Conservation (phyloP, 1,140 invertebrate genomes). For the Carcinoscorpius rotundicauda region DNA sequence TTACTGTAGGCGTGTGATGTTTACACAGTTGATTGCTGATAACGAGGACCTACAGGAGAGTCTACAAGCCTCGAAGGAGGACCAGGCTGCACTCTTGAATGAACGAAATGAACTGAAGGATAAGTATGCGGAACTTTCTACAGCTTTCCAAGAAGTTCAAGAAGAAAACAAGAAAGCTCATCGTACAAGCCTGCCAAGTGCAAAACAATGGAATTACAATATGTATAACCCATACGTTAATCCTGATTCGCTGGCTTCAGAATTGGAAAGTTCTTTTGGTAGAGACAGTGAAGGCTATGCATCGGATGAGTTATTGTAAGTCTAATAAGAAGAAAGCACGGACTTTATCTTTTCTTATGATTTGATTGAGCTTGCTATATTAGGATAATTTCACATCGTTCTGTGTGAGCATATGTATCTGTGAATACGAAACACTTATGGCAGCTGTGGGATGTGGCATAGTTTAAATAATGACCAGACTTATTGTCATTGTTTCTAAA, state of each 20-base stretch:
- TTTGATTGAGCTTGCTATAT: too few relatives aligned
- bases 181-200: conserved; percentile 39
- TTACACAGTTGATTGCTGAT: conserved; percentile 42
- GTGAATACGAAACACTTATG: too few relatives aligned
- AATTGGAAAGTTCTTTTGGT: conserved; percentile 40
- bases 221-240: conserved; percentile 23
- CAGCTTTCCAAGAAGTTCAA: conserved; percentile 44
- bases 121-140: conserved; percentile 40
- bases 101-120: conserved; percentile 64
- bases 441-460: too few relatives aligned
- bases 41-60: conserved; percentile 74
- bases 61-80: conserved; percentile 71
- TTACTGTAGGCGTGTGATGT: too few relatives aligned
- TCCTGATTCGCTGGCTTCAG: conserved; percentile 63
- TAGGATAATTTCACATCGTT: too few relatives aligned
- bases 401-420: too few relatives aligned
- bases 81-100: conserved; percentile 73
- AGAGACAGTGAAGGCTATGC: conserved; percentile 17
- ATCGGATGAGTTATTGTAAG: conserved; percentile 15
- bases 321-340: not conserved
- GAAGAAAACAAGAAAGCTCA: conserved; percentile 51
- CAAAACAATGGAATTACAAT: conserved; percentile 13
- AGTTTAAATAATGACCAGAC: too few relatives aligned
- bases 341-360: too few relatives aligned
- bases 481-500: too few relatives aligned